A percentile compares a stretch with the other conserved stretches of the same genome.
Conservation (phyloP, 37 sponge, comb jelly and placozoan genomes). For the Diacarnus erythraeanus region DNA sequence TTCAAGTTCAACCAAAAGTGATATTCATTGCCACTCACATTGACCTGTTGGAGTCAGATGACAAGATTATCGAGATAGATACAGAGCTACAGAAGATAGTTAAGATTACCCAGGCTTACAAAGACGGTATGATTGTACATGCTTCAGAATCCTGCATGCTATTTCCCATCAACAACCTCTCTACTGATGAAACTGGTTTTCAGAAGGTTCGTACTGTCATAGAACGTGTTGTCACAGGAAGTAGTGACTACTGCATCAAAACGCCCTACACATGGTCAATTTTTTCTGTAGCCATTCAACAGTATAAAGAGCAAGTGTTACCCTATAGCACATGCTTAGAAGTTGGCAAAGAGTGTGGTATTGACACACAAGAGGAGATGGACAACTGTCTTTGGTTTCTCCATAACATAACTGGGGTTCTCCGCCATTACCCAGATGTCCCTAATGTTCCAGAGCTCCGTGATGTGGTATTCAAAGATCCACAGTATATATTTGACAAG, state of each 20-base stretch:
- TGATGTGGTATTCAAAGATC: slow-evolving; percentile 14
- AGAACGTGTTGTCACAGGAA: no score
- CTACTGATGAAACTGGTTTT: no score
- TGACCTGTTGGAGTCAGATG: background rate
- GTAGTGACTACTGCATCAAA: no score
- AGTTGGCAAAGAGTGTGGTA: slow-evolving; percentile 8
- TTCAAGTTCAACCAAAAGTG: background rate
- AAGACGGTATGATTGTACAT: slow-evolving; percentile 3
- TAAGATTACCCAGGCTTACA: background rate
- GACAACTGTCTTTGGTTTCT: slow-evolving; percentile 11
- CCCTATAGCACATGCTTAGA: no score
- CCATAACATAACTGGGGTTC: background rate
- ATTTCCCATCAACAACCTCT: no score
- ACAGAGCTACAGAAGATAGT: background rate
- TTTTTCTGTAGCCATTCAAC: no score
- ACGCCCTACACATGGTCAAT: no score
- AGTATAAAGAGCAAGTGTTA: no score
- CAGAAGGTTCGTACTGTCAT: no score
- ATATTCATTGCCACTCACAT: slow-evolving; percentile 7
- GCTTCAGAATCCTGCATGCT: no score
- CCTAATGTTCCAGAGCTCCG: background rate
- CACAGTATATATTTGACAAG: slow-evolving; percentile 6
- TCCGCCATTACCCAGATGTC: slow-evolving; percentile 5
- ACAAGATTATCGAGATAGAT: background rate
- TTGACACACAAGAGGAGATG: slow-evolving; percentile 10